Conservation (phyloP, 2,113 vertebrate genomes). For the Lasiurus borealis region DNA sequence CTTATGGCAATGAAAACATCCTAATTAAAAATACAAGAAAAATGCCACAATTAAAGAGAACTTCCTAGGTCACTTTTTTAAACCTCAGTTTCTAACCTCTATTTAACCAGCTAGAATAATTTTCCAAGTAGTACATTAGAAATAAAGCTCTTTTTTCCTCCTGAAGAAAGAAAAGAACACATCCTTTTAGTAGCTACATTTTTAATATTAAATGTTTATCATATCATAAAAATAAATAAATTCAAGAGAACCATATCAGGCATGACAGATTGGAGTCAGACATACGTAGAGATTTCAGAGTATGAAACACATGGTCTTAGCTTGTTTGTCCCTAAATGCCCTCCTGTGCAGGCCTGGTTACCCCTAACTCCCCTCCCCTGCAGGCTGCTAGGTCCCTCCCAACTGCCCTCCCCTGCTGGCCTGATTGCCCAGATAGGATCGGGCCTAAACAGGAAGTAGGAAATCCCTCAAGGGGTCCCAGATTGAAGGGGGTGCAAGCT, state of each 20-base stretch:
- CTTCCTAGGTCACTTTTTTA: neutral
- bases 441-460: no score
- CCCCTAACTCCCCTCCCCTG: no score
- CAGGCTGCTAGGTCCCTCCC: no score
- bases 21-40: neutral
- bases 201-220: neutral
- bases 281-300: neutral
- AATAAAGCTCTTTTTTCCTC: neutral
- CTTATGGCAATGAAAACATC: slow-evolving; percentile 51
- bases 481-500: no score
- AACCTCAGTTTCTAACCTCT: neutral
- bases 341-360: no score
- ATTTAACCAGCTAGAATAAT: neutral
- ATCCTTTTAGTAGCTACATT: neutral
- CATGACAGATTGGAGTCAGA: slow-evolving; percentile 12
- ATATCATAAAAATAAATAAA: neutral
- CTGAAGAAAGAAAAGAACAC: neutral
- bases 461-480: no score
- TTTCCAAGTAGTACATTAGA: neutral
- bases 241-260: neutral
- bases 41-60: neutral
- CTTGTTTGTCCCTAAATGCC: no score
- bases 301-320: neutral
- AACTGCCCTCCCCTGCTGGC: no score
- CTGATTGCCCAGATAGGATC: no score